These are phyloP conservation scores for Mallotus villosus DNA, from an alignment of 2,797 vertebrate species.

Conservation along the genomic window DNA sequence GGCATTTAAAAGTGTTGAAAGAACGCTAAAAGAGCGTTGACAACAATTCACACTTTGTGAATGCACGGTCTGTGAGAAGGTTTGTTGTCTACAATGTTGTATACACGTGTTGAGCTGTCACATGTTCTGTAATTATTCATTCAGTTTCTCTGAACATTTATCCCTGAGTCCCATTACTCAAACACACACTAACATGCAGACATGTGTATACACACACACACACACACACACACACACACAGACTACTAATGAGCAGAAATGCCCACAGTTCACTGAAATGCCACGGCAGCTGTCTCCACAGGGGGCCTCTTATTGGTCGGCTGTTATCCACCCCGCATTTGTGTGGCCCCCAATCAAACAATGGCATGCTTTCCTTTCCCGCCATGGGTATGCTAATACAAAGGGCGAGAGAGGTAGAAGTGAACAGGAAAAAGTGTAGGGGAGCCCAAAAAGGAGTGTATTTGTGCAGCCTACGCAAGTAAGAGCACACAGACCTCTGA, in stretches of 20 bases:
- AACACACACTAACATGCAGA: neutral
- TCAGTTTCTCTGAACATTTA: neutral
- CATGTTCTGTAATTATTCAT: neutral
- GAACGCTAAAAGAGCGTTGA: constrained; percentile 6
- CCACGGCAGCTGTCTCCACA: constrained; percentile 18
- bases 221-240: neutral
- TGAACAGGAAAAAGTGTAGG: neutral
- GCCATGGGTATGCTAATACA: constrained; percentile 14
- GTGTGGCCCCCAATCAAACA: constrained; percentile 18
- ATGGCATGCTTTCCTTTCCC: constrained; percentile 6
- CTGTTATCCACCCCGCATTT: constrained; percentile 3
- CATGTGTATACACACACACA: neutral
- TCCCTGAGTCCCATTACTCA: neutral
- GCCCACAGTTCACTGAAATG: constrained; percentile 4
- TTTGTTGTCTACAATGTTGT: constrained; percentile 7
- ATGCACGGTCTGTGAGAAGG: constrained; percentile 28
- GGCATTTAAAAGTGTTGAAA: constrained; percentile 20
- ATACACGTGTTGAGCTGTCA: neutral
- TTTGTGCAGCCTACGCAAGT: neutral
- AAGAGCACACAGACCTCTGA: neutral
- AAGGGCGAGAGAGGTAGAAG: neutral
- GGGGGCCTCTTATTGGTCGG: constrained; percentile 18
- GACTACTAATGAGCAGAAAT: constrained; percentile 13
- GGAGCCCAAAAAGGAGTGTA: neutral
- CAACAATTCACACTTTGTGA: neutral